Evolutionary conservation across 2,797 vertebrate genomes (phyloP).

Genomic region (Hypotaenidia okinawae): DNA sequence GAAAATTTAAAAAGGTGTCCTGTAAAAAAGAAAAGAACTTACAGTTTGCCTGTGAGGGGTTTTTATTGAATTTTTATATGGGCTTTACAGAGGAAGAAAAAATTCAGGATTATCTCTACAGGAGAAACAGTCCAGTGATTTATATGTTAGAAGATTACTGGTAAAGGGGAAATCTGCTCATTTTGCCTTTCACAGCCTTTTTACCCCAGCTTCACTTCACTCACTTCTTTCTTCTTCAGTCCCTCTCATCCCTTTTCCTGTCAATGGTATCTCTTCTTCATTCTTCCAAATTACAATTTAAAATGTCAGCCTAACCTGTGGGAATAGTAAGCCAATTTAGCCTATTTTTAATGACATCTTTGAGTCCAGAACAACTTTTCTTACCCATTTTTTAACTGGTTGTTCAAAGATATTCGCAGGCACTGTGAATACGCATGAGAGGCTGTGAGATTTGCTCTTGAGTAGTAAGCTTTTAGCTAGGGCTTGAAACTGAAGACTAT

Average conservation of each 20-base stretch:
- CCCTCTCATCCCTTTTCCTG: not conserved
- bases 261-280: not conserved
- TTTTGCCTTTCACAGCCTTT: not conserved
- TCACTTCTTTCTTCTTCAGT: not conserved
- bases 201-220: not conserved
- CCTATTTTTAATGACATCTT: conserved; percentile 56
- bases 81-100: conserved; percentile 24
- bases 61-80: conserved; percentile 56
- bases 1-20: conserved; percentile 4
- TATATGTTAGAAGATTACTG: conserved; percentile 66
- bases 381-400: not conserved
- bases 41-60: conserved; percentile 46
- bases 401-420: not conserved
- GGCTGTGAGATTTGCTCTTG: not conserved
- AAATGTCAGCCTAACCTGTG: conserved; percentile 63
- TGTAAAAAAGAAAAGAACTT: not conserved
- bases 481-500: not conserved
- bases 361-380: conserved; percentile 1
- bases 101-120: conserved; percentile 46
- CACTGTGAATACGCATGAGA: not conserved
- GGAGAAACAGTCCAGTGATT: conserved; percentile 64
- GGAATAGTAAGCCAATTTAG: conserved; percentile 53
- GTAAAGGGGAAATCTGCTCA: conserved; percentile 58
- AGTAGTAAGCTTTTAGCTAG: not conserved
- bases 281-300: conserved; percentile 13